Percentiles rank a stretch among this genome's conserved stretches.
Evolutionary conservation across 2,797 vertebrate species (phyloP).

Genomic region (Tangara arthus): DNA sequence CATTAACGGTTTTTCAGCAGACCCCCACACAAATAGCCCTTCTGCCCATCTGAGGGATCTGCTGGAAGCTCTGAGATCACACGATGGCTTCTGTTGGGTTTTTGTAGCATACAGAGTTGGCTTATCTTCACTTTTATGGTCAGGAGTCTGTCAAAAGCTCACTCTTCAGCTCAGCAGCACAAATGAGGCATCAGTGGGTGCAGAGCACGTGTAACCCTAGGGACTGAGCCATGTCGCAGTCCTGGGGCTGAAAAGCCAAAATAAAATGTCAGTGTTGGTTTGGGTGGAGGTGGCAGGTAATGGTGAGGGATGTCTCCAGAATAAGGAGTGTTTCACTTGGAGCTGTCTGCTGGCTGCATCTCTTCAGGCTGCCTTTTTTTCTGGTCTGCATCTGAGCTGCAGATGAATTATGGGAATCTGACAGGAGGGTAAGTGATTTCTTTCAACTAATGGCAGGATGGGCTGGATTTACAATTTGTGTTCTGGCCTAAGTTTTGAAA

Average conservation of each 20-base stretch:
- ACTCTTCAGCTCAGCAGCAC: neutral
- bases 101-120: neutral
- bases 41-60: neutral
- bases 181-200: neutral
- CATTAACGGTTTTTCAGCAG: neutral
- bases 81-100: neutral
- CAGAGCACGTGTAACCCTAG: rapidly evolving
- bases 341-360: neutral
- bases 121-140: neutral
- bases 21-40: rapidly evolving
- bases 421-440: neutral
- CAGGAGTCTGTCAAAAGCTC: neutral
- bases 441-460: neutral
- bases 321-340: neutral
- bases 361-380: neutral
- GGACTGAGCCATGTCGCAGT: neutral
- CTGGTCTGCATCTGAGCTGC: neutral
- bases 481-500: neutral
- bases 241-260: neutral
- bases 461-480: neutral
- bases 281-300: neutral
- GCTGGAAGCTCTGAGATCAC: neutral
- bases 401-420: neutral
- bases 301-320: neutral
- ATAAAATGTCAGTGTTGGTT: neutral